A percentile compares a stretch with the other conserved stretches of the same genome.
phyloP scores from a whole-genome alignment of 2,797 vertebrate species.

The Eutrigla gurnardus region DNA sequence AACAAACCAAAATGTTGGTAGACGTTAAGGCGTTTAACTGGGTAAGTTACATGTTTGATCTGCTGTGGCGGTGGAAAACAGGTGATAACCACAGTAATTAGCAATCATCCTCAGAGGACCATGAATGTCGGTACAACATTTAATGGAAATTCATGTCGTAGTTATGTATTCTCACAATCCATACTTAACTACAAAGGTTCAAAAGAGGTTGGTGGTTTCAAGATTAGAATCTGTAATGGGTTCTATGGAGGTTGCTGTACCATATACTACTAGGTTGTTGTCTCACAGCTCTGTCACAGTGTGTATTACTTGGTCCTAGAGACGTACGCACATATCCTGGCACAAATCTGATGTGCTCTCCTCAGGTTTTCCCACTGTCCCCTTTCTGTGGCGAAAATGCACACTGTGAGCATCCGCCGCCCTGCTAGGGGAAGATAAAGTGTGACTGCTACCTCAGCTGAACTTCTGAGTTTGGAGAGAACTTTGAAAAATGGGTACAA shows the following conservation, averaged over 20 bases:
- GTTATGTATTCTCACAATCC: no score
- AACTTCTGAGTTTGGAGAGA: slow-evolving; percentile 44
- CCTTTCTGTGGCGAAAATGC: slow-evolving; percentile 31
- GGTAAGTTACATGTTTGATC: neutral
- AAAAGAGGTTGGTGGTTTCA: no score
- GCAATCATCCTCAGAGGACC: neutral
- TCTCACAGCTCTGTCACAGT: slow-evolving; percentile 7
- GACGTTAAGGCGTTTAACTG: neutral
- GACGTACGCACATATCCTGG: slow-evolving; percentile 47
- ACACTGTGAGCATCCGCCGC: slow-evolving; percentile 16
- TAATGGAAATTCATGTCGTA: no score
- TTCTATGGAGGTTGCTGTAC: neutral
- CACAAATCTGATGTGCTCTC: slow-evolving; percentile 35
- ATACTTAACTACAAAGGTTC: no score
- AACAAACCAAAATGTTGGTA: neutral
- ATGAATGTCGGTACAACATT: neutral
- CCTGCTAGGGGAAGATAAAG: slow-evolving; percentile 44
- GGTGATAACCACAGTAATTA: neutral
- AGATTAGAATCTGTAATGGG: neutral
- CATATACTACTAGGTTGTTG: neutral
- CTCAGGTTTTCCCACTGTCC: slow-evolving; percentile 33
- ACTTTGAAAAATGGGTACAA: slow-evolving; percentile 37
- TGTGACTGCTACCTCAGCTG: slow-evolving; percentile 36
- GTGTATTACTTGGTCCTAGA: slow-evolving; percentile 37
- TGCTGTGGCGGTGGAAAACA: neutral